phyloP scores from a whole-genome alignment of 2,888 invertebrate species.

The Noctua fimbriata region DNA sequence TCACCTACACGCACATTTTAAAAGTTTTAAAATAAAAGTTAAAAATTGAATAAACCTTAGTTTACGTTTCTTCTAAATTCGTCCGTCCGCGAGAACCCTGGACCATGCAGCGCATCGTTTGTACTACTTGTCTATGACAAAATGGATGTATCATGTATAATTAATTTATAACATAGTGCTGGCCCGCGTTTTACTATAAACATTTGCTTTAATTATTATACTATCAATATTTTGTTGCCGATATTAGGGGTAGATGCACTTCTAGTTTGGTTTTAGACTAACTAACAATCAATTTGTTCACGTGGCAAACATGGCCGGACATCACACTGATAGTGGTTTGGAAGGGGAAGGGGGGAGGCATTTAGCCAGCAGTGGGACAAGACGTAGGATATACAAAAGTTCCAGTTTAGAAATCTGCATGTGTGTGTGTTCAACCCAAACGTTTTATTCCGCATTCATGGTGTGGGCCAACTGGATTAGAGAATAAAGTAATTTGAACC shows the following conservation, averaged over 20 bases:
- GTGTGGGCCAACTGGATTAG: no score
- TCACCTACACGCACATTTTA: not conserved
- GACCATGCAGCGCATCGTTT: conserved; percentile 52
- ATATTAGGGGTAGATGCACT: conserved; percentile 5
- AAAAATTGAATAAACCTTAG: not conserved
- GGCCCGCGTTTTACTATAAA: conserved; percentile 54
- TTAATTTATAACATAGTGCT: conserved; percentile 68
- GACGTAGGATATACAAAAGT: not conserved
- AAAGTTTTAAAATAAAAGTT: not conserved
- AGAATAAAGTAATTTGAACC: not conserved
- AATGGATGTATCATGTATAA: conserved; percentile 69
- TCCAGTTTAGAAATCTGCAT: not conserved
- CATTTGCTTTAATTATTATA: conserved; percentile 61
- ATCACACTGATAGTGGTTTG: not conserved
- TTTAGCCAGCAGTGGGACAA: not conserved
- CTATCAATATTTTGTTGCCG: conserved; percentile 29
- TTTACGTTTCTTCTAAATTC: not conserved
- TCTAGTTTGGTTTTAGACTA: conserved; percentile 8
- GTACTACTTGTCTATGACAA: conserved; percentile 70
- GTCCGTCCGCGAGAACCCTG: conserved; percentile 56
- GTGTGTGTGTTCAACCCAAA: not conserved
- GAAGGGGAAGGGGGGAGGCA: not conserved
- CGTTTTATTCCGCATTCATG: not conserved
- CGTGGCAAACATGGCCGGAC: not conserved
- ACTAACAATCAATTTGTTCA: not conserved